phyloP scores from a whole-genome alignment of 1,140 invertebrate genomes.

The Pseudachorutes palmiensis region DNA sequence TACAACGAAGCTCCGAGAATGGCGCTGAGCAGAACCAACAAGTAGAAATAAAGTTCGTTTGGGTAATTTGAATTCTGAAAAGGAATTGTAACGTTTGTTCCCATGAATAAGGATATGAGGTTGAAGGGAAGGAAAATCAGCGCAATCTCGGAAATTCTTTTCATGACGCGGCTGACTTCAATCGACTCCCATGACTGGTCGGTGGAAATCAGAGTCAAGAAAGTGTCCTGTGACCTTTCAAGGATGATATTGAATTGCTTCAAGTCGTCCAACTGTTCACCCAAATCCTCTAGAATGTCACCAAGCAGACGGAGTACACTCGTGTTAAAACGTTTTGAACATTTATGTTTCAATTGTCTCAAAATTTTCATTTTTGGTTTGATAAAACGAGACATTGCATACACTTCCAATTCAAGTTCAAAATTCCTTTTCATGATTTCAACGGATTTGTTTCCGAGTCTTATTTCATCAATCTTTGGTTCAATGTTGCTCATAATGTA shows the following conservation, averaged over 20 bases:
- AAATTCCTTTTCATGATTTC: slow-evolving; percentile 1
- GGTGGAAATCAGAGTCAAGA: slow-evolving; percentile 3
- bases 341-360: neutral
- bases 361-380: slow-evolving; percentile 15
- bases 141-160: slow-evolving; percentile 11
- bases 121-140: slow-evolving; percentile 18
- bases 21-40: neutral
- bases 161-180: slow-evolving; percentile 7
- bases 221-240: slow-evolving; percentile 18
- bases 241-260: slow-evolving; percentile 7
- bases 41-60: neutral
- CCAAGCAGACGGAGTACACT: neutral
- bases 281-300: slow-evolving; percentile 12
- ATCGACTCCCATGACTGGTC: slow-evolving; percentile 6
- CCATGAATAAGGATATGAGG: slow-evolving; percentile 10
- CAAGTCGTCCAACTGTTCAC: neutral
- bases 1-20: neutral
- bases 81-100: slow-evolving; percentile 15
- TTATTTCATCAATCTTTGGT: slow-evolving; percentile 6
- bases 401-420: slow-evolving; percentile 15
- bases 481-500: slow-evolving; percentile 5
- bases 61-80: slow-evolving; percentile 3
- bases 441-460: slow-evolving; percentile 6
- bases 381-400: slow-evolving; percentile 7
- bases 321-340: neutral